Evolutionary conservation across 1,140 invertebrate species (phyloP).

Genomic region (Reticulitermes speratus): DNA sequence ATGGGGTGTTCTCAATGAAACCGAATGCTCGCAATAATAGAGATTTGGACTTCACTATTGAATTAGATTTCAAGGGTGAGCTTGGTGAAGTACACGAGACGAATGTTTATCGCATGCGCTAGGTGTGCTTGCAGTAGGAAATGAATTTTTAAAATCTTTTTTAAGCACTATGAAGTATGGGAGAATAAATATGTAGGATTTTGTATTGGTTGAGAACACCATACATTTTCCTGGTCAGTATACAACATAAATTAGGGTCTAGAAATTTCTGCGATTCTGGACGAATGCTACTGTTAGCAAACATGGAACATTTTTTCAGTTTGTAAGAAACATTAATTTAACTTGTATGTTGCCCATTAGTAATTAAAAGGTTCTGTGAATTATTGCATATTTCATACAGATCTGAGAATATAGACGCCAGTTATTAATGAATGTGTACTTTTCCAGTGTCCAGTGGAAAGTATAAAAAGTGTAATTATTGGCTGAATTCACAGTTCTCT

Average conservation of each 20-base stretch:
- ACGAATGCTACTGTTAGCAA: background rate
- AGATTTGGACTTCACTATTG: constrained; percentile 94
- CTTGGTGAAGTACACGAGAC: constrained; percentile 84
- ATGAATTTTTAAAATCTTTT: background rate
- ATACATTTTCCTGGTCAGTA: background rate
- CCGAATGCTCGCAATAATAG: constrained; percentile 96
- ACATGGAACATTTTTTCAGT: background rate
- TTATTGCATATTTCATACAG: background rate
- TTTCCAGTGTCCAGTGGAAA: background rate
- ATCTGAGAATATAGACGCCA: background rate
- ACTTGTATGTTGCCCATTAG: background rate
- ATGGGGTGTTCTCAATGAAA: constrained; percentile 87
- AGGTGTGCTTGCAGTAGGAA: constrained; percentile 44
- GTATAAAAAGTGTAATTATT: background rate
- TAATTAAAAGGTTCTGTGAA: background rate
- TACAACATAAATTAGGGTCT: background rate
- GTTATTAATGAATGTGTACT: background rate
- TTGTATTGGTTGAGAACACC: constrained; percentile 16
- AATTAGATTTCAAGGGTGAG: constrained; percentile 94
- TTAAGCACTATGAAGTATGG: constrained; percentile 17
- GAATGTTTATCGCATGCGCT: constrained; percentile 97
- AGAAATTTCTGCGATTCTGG: background rate
- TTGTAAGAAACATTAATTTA: background rate
- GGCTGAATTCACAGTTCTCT: background rate
- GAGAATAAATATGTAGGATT: background rate